These are phyloP conservation scores for Parthenolecanium corni DNA, from an alignment of 2,888 invertebrate genomes.

Conservation along the genomic window DNA sequence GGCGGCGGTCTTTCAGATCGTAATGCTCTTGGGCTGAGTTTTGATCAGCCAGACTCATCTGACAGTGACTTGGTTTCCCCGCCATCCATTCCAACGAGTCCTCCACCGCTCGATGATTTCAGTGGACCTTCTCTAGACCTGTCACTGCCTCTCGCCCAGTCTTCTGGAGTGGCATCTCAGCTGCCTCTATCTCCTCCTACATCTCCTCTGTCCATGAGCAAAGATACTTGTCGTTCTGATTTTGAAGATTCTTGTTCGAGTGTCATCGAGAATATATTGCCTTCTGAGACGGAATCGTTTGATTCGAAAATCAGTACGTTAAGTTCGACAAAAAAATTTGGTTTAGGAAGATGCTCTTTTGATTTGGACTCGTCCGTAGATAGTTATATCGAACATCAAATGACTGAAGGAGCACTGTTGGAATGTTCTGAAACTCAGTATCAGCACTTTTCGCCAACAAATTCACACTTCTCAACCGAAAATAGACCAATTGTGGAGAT, in stretches of 20 bases:
- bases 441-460: not conserved
- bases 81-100: slow-evolving; percentile 63
- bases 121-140: slow-evolving; percentile 37
- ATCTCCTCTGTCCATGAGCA: not conserved
- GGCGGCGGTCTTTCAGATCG: slow-evolving; percentile 45
- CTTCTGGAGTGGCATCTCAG: not conserved
- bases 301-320: slow-evolving; percentile 15
- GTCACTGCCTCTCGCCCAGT: not conserved
- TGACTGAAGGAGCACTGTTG: too few relatives aligned
- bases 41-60: slow-evolving; percentile 62
- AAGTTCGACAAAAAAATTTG: slow-evolving; percentile 5
- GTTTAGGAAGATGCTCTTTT: not conserved
- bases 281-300: slow-evolving; percentile 19
- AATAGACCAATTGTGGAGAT: not conserved
- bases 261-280: not conserved
- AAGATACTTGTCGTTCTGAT: not conserved
- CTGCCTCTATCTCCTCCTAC: not conserved
- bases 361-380: slow-evolving; percentile 10
- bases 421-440: too few relatives aligned
- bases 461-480: not conserved
- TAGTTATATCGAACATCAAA: not conserved
- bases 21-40: slow-evolving; percentile 25
- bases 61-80: slow-evolving; percentile 69
- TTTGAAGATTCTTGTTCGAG: not conserved
- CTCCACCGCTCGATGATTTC: slow-evolving; percentile 60